Conservation (phyloP, 92 coral and sea anemone species). For the Epizoanthus illoricatus region DNA sequence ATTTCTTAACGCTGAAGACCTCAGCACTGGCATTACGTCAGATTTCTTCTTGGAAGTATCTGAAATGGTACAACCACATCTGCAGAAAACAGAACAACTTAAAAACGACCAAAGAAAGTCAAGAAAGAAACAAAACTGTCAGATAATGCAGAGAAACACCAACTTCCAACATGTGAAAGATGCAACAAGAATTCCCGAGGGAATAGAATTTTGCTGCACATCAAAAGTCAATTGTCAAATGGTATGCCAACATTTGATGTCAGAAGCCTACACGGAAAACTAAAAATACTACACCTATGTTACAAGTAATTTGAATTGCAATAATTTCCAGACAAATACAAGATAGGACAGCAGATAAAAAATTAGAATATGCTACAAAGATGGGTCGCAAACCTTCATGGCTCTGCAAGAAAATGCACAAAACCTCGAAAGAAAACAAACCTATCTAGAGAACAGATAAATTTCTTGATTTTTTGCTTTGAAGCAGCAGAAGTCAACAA, state of each 20-base stretch:
- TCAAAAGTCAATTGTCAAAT: background rate
- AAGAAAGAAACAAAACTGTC: background rate
- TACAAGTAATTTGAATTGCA: background rate
- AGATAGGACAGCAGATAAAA: background rate
- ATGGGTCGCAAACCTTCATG: background rate
- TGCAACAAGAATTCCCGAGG: background rate
- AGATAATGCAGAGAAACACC: background rate
- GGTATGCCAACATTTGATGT: background rate
- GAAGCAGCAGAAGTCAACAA: too few relatives aligned
- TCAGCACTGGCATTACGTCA: background rate
- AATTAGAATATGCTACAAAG: background rate
- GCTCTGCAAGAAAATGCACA: background rate
- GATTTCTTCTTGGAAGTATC: background rate
- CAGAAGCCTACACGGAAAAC: background rate
- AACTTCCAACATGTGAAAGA: background rate
- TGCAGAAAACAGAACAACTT: background rate
- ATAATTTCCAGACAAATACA: background rate
- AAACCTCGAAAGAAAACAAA: background rate
- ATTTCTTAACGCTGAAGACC: background rate
- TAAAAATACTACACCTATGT: background rate
- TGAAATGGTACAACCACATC: background rate
- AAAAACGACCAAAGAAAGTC: background rate
- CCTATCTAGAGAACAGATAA: background rate
- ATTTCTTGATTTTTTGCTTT: too few relatives aligned
- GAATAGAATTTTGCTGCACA: background rate